phyloP scores from a whole-genome alignment of 92 coral and sea anemone genomes.

The Porites cylindrica region DNA sequence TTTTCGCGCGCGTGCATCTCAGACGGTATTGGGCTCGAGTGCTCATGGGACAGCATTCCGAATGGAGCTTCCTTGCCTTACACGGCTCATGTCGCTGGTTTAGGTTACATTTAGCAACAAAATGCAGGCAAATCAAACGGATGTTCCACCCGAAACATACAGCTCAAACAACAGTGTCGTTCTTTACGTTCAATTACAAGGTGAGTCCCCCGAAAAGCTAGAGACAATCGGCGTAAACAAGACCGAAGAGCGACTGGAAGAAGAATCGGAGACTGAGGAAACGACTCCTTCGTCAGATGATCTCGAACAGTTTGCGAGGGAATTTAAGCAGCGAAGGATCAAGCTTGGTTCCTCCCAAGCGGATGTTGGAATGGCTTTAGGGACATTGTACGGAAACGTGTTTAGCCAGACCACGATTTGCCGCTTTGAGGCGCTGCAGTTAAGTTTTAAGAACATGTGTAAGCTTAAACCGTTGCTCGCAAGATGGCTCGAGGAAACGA shows the following conservation, averaged over 20 bases:
- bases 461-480: constrained; percentile 74
- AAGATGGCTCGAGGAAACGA: constrained; percentile 79
- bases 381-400: constrained; percentile 74
- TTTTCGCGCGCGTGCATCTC: constrained; percentile 7
- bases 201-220: background rate
- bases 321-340: constrained; percentile 76
- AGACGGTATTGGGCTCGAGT: background rate
- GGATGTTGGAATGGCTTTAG: constrained; percentile 86
- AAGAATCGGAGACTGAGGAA: constrained; percentile 12
- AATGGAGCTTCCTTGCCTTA: background rate
- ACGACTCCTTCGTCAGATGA: constrained; percentile 65
- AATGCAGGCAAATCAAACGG: constrained; percentile 19
- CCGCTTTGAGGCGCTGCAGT: constrained; percentile 87
- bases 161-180: constrained; percentile 4
- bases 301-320: constrained; percentile 80
- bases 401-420: constrained; percentile 87
- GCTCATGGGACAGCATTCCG: constrained; percentile 8
- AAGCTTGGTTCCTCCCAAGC: constrained; percentile 83
- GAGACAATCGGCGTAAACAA: background rate
- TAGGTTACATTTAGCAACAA: background rate
- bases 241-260: background rate
- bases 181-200: background rate
- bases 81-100: background rate
- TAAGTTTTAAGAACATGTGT: constrained; percentile 88
- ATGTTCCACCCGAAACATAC: background rate